Evolutionary conservation across 2,113 vertebrate genomes (phyloP).

Genomic region (Myotis yumanensis): DNA sequence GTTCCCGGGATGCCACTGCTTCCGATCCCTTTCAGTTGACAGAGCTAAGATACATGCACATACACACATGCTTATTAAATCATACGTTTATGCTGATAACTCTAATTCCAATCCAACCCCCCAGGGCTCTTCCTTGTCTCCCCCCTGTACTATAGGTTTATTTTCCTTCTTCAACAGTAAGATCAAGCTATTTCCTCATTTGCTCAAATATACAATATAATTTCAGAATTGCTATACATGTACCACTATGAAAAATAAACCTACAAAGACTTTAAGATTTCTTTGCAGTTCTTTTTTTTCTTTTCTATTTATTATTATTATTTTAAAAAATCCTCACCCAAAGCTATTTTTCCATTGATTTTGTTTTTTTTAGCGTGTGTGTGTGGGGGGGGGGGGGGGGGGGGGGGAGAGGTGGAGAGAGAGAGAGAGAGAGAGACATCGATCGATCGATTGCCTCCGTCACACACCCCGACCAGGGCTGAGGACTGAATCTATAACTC

Average conservation of each 20-base stretch:
- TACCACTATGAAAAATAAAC: neutral
- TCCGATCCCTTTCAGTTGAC: neutral
- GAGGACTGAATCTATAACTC: too few relatives aligned
- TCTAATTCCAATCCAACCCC: neutral
- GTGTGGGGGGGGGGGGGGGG: too few relatives aligned
- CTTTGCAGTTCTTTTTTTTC: neutral
- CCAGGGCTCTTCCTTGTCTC: neutral
- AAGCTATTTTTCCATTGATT: too few relatives aligned
- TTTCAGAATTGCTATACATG: neutral
- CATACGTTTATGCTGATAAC: neutral
- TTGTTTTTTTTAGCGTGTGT: too few relatives aligned
- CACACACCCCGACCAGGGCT: too few relatives aligned
- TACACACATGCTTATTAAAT: neutral
- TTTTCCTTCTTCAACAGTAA: neutral
- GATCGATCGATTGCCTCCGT: too few relatives aligned
- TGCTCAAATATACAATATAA: neutral
- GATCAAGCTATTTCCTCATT: constrained; percentile 22
- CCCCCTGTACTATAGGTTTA: neutral
- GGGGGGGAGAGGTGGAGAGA: too few relatives aligned
- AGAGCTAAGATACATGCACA: neutral
- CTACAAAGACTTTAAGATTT: neutral
- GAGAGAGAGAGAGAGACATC: too few relatives aligned
- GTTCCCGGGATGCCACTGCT: neutral
- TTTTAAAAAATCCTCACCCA: too few relatives aligned
- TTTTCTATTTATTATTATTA: neutral